phyloP scores from a whole-genome alignment of 2,113 vertebrate species.

The Phyllopteryx taeniolatus region DNA sequence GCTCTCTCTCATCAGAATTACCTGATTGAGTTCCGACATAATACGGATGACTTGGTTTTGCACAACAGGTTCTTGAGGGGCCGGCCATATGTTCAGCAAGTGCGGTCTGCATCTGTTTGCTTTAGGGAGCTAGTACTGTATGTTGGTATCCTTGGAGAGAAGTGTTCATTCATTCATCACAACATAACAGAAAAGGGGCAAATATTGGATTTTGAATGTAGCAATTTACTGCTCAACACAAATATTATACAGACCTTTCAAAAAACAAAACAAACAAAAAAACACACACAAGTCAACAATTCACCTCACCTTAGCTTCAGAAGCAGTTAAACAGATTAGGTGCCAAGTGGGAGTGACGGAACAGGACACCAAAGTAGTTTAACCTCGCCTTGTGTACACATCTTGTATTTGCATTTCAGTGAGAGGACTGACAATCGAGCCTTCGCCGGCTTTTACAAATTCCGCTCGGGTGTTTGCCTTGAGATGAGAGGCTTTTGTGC shows the following conservation, averaged over 20 bases:
- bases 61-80: not conserved
- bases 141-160: not conserved
- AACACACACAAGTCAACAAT: not conserved
- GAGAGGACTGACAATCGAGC: not conserved
- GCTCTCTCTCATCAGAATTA: conserved; percentile 5
- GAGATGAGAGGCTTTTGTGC: conserved; percentile 9
- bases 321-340: not conserved
- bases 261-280: not conserved
- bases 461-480: conserved; percentile 23
- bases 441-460: conserved; percentile 8
- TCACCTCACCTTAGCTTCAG: not conserved
- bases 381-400: conserved; percentile 36
- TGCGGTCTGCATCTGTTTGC: too few relatives aligned
- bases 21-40: not conserved
- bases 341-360: conserved; percentile 14
- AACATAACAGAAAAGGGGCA: not conserved
- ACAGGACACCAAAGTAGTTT: not conserved
- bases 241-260: not conserved
- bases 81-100: conserved; percentile 16
- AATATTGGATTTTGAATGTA: not conserved
- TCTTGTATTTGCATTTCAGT: conserved; percentile 18
- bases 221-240: not conserved
- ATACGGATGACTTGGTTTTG: conserved; percentile 12
- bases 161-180: not conserved
- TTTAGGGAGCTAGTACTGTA: not conserved